Evolutionary conservation across 2,888 invertebrate species (phyloP), one percentile per base, ranked within the genome.

Genomic region (Sericinus montela): DNA sequence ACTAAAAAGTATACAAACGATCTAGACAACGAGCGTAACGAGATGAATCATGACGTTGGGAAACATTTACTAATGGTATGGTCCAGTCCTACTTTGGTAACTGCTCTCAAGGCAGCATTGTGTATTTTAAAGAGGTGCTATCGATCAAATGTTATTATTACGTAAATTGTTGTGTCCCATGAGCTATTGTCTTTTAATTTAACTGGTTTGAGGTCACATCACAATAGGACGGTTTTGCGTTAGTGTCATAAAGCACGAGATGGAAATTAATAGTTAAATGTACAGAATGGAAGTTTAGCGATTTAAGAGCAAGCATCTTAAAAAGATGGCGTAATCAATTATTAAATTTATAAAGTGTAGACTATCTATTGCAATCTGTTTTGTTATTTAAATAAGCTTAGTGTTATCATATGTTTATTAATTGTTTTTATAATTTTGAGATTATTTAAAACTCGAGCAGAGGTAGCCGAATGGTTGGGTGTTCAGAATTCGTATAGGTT

Each of bases 41-140:
- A 67, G 57, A 73, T 82, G 80, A 81, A 72, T 81, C 81, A 82
- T 69, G 62, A 58, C 60, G 69, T 81, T 80, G 75, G 69, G 77
- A 72, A 82, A 83, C 65, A 63, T 59, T 59, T 57, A 63, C 75
- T 80, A 79, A 67, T 57, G 52, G 66, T 56, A 53, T 32, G 45
- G 52, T 56, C 56, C 54, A 63, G 69, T 66, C 63, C 65, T 59
- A 65, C 64, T 80, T 80, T 71, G 72, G 79, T 66, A 79, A 80
- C 56, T 56, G 55, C 61, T 59, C 57, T 60, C 53, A 66, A 68
- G 51, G 41, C 51, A 55, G 60, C 66, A 62, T 54, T 67, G 66
- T 70, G 67, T 70, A 63, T 68, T 62, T 62, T 66, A 72, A 77
- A 76, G 68, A 65, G 68, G 58, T 62, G 63, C 65, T 67, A 78